phyloP scores from a whole-genome alignment of 2,797 vertebrate species.

The Sternarchorhynchus goeldii region DNA sequence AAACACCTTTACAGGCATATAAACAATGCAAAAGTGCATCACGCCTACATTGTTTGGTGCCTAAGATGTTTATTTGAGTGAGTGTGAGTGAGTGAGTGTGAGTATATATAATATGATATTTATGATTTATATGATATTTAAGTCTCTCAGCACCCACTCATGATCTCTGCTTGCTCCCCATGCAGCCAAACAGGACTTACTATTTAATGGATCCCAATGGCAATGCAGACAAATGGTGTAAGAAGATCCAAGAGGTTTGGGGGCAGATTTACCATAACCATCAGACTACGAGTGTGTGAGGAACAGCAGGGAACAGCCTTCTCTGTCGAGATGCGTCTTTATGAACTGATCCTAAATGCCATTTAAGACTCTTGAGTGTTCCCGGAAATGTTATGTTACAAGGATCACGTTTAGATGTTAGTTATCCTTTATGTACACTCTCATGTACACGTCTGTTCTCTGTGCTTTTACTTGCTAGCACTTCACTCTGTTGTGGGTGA shows the following conservation, averaged over 20 bases:
- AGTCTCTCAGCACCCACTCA: not conserved
- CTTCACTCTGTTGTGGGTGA: slow-evolving; percentile 2
- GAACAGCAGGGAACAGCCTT: slow-evolving; percentile 58
- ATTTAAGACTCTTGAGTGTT: slow-evolving; percentile 13
- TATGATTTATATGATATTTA: too few relatives aligned
- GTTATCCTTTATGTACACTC: slow-evolving; percentile 1
- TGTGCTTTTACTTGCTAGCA: slow-evolving; percentile 28
- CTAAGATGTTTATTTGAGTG: too few relatives aligned
- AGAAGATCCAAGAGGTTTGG: slow-evolving; percentile 99
- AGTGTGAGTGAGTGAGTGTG: too few relatives aligned
- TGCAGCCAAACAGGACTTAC: slow-evolving; percentile 97
- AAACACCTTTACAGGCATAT: too few relatives aligned
- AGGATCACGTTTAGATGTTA: slow-evolving; percentile 23
- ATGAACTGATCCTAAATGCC: slow-evolving; percentile 53
- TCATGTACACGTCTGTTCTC: slow-evolving; percentile 10
- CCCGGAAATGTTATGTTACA: not conserved
- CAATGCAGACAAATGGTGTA: slow-evolving; percentile 99
- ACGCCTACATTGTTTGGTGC: too few relatives aligned
- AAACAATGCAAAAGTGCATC: too few relatives aligned
- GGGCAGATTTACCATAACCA: slow-evolving; percentile 94
- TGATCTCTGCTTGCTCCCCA: slow-evolving; percentile 38
- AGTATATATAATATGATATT: too few relatives aligned
- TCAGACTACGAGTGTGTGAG: slow-evolving; percentile 81
- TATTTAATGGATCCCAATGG: slow-evolving; percentile 99
- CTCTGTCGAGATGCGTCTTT: slow-evolving; percentile 29